phyloP scores from a whole-genome alignment of 2,113 vertebrate species.

The Rhegmatorhina hoffmannsi region DNA sequence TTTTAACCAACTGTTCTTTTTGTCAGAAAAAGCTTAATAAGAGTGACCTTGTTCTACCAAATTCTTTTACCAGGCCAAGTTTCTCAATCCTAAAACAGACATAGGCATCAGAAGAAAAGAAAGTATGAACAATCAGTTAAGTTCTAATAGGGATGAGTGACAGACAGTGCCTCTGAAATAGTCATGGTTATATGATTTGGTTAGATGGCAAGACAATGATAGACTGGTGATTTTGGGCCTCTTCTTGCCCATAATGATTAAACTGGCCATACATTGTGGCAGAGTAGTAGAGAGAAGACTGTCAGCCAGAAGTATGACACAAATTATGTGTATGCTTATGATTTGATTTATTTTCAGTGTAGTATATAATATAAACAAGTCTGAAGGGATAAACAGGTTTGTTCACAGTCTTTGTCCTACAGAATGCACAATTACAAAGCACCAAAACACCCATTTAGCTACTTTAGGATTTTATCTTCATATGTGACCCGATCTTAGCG shows the following conservation, averaged over 20 bases:
- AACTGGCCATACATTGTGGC: not conserved
- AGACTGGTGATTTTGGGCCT: not conserved
- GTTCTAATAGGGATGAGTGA: not conserved
- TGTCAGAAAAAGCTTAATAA: not conserved
- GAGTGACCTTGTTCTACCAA: not conserved
- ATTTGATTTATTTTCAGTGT: not conserved
- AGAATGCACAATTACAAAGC: not conserved
- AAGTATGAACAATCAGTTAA: not conserved
- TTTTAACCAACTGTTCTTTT: not conserved
- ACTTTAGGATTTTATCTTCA: not conserved
- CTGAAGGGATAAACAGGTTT: not conserved
- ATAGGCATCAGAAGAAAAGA: not conserved
- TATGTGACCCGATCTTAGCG: fast-evolving
- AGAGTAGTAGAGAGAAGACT: not conserved
- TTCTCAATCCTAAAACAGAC: not conserved
- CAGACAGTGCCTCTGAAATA: not conserved
- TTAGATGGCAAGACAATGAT: not conserved
- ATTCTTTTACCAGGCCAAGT: not conserved
- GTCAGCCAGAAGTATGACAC: not conserved
- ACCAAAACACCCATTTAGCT: not conserved
- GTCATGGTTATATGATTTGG: not conserved
- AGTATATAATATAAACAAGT: not conserved
- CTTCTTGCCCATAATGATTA: not conserved
- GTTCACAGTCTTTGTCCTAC: not conserved
- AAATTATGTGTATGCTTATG: not conserved